Base-by-base conservation (phyloP, 1,140 invertebrate species). In the Trigoniulus corallinus region DNA sequence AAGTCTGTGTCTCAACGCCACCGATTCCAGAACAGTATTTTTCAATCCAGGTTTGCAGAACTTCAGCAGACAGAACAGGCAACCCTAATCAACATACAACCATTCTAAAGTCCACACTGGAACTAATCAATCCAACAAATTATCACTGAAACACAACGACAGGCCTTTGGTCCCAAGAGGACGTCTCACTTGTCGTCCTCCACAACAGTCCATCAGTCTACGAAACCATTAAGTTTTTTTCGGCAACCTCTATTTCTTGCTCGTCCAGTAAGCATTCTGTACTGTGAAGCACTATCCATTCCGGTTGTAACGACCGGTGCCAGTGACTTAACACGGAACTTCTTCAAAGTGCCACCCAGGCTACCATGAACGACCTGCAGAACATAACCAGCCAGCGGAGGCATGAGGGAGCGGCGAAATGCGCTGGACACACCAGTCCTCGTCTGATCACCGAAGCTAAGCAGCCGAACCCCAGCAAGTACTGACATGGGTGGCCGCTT, bases 191-290 rank as follows among this genome's bases (percentile, higher is more conserved):
- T 7, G 55, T 66, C 27, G 52, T 66, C 4, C 58, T 57, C 25
- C 64, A 66, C 49, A 61, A 61, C 27, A 61, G 57, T 41, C 58
- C 58, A 37, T n/a, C n/a, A n/a, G 56, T 59, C 47, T 66, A 64
- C 52, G 62, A 64, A 40, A 47, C 60, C n/a, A 63, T 66, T 39
- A 64, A 64, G 1, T 18, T 39, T 18, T 18, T 56, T 61, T 24
- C 50, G 66, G 20, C 64, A 66, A 56, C 56, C 62, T 10, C 39
- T 64, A 1, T 66, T 64, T 47, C 44, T 62, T 42, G 53, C 54
- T 2, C 50, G 62, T 29, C 66, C 62, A 45, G 57, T 57, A 1
- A 64, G 64, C 52, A 64, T 66, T 26, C 57, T 66, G 3, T 66
- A 64, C 53, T 66, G 64, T 55, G 64, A 64, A 12, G 53, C 58